Percentiles rank a stretch among this genome's conserved stretches.
These are phyloP conservation scores for Aphodius granarius DNA, from an alignment of 2,888 invertebrate genomes.

Conservation along the genomic window DNA sequence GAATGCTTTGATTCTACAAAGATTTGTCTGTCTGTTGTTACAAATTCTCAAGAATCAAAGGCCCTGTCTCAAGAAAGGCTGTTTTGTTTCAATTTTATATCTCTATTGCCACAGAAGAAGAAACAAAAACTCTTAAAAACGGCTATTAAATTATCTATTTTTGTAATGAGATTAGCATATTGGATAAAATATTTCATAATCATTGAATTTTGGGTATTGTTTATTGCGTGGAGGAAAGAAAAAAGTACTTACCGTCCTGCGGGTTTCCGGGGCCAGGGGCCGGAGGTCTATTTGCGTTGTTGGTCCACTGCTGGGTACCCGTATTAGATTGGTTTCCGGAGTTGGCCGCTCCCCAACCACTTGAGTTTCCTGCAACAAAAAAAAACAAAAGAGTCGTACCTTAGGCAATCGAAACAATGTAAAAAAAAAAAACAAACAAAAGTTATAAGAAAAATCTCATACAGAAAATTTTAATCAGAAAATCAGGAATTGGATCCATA, in stretches of 20 bases:
- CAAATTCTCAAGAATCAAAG: no score
- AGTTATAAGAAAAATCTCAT: not conserved
- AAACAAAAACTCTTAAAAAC: no score
- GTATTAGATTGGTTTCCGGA: constrained; percentile 50
- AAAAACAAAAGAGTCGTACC: constrained; percentile 17
- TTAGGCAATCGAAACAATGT: not conserved
- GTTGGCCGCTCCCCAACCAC: constrained; percentile 58
- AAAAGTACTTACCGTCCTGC: constrained; percentile 46
- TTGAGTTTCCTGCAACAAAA: constrained; percentile 46
- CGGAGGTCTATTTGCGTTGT: constrained; percentile 50
- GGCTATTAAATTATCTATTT: no score
- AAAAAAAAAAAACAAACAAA: not conserved
- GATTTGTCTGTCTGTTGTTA: no score
- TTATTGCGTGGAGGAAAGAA: no score
- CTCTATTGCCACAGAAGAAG: no score
- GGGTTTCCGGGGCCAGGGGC: constrained; percentile 45
- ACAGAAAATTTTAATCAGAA: not conserved
- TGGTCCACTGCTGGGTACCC: constrained; percentile 53
- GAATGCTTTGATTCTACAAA: no score
- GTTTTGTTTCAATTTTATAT: no score
- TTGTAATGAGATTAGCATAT: no score
- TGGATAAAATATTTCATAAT: no score
- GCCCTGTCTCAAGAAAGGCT: no score
- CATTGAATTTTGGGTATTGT: no score
- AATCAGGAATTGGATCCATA: constrained; percentile 10